Base-by-base conservation (phyloP, 2,888 invertebrate genomes). In the Oscheius sp. region DNA sequence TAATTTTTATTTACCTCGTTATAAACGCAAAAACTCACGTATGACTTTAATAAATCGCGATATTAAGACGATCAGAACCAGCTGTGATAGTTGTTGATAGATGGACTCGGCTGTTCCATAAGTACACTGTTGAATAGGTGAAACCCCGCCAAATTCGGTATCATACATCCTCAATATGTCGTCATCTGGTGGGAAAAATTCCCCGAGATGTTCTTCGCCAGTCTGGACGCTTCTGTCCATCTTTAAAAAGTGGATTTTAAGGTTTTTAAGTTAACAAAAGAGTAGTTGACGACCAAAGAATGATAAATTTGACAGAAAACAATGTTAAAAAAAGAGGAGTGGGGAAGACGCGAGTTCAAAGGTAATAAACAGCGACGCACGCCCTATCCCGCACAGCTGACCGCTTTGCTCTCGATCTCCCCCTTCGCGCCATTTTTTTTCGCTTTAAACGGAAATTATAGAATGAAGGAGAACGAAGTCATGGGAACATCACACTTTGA, bases 121-220 rank as follows among this genome's bases (percentile, higher is more conserved):
- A 7, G 53, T 37, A 47, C 73, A 73, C 33, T 73, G 73, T 10
- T 35, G 32, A 0, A 63, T n/a, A 21, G 11, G 13, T 9, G 29
- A 48, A 7, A 29, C 11, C 7, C 32, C 50, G 10, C 60, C 60
- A 21, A 11, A 65, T 29, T 71, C 71, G 5, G 35, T 47, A 2
- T 48, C 48, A 32, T 71, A 58, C 60, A 71, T 13, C 42, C 35
- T 47, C 42, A 50, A 33, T 11, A 71, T 33, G 5, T 71, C 71
- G 13, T 60, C 71, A 47, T 71, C 32, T 2, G 66, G 50, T 4
- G 32, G 51, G 50, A 66, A 66, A 50, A 66, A 66, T 32, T 66
- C 66, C 2, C 53, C 66, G 35, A 55, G 13, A 4, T 29, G n/a
- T 3, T 53, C 29, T 53, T 53, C 29, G 4, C n/a, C 29, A 53